phyloP scores from a whole-genome alignment of 2,888 invertebrate species.

The Alitta virens region DNA sequence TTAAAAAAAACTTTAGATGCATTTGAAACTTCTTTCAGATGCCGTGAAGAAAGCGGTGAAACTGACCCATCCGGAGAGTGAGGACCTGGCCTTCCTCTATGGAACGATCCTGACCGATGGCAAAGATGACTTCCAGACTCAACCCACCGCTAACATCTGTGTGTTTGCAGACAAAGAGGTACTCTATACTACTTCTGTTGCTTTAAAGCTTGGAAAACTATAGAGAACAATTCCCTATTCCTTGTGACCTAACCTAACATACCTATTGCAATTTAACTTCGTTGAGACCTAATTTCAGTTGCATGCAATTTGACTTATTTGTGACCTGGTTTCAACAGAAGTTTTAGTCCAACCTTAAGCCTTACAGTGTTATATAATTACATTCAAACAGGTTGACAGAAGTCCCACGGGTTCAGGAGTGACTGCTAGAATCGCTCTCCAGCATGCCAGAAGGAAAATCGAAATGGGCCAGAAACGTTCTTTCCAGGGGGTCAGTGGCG shows the following conservation, averaged over 20 bases:
- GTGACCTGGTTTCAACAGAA: too few species aligned
- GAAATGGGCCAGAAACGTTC: conserved; percentile 36
- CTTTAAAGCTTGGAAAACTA: too few species aligned
- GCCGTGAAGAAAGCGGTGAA: conserved; percentile 37
- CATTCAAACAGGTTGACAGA: conserved; percentile 52
- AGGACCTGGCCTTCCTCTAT: conserved; percentile 52
- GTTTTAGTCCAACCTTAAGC: too few species aligned
- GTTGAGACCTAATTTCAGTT: too few species aligned
- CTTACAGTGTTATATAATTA: too few species aligned
- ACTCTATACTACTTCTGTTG: too few species aligned
- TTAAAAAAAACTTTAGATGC: too few species aligned
- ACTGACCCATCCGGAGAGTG: conserved; percentile 45
- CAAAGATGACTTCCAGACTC: conserved; percentile 33
- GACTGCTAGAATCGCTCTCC: conserved; percentile 52
- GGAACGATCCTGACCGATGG: conserved; percentile 57
- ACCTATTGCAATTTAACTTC: neutral
- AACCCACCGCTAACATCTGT: conserved; percentile 44
- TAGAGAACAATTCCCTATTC: too few species aligned
- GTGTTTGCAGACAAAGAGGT: conserved; percentile 56
- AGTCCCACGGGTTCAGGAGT: conserved; percentile 56
- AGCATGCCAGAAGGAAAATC: conserved; percentile 39
- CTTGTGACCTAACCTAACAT: too few species aligned
- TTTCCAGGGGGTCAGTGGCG: conserved; percentile 42
- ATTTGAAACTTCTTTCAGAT: too few species aligned
- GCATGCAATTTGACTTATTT: too few species aligned